These are phyloP conservation scores for Erythrolamprus reginae DNA, from an alignment of 2,113 vertebrate genomes.

Conservation along the genomic window DNA sequence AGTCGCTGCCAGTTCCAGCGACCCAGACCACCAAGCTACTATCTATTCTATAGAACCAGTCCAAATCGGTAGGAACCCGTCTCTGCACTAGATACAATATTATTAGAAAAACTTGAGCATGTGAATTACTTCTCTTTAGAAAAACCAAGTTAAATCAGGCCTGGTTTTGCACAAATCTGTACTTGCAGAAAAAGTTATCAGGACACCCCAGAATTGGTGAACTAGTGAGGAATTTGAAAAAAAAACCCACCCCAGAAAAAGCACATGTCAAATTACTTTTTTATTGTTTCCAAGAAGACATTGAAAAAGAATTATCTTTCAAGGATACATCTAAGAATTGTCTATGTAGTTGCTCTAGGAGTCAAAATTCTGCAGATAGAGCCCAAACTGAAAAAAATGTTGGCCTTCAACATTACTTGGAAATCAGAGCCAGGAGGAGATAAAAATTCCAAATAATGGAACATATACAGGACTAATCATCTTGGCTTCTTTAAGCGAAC, in stretches of 20 bases:
- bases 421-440: background rate
- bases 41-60: too few species aligned
- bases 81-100: background rate
- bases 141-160: background rate
- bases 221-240: background rate
- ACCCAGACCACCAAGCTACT: too few species aligned
- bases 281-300: background rate
- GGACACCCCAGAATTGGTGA: background rate
- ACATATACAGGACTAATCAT: background rate
- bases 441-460: background rate
- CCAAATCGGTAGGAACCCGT: too few species aligned
- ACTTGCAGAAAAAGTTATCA: background rate
- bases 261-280: background rate
- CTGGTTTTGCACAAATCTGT: background rate
- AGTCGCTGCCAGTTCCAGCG: too few species aligned
- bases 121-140: background rate
- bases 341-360: background rate
- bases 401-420: background rate
- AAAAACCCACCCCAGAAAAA: background rate
- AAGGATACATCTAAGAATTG: background rate
- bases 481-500: conserved; percentile 5
- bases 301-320: background rate
- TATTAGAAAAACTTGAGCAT: background rate
- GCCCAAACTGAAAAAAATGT: background rate
- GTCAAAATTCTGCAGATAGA: background rate